Base-by-base conservation (phyloP, 1,140 invertebrate species). In the Hermetia illucens region DNA sequence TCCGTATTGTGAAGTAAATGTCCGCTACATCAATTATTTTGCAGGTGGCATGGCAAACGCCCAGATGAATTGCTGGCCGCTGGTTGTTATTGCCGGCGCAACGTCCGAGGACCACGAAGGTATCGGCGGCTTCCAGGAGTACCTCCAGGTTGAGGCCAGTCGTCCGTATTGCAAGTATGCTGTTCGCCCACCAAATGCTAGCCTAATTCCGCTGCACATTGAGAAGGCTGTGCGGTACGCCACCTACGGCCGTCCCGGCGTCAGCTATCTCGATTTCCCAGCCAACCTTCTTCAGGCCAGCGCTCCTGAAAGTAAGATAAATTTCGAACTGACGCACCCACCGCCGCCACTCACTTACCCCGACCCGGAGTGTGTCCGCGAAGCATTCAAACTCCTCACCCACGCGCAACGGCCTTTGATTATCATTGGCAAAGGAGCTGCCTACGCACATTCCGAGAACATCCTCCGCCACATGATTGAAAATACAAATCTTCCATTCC, bases 81-180 rank as follows among this genome's bases (percentile, higher is more conserved):
- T 96, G 24, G 51, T 97, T 32, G 84, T 95, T 0, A 75, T 97
- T 45, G 90, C 84, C 34, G 92, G 93, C 10, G 83, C 91, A 3
- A 86, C 84, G 52, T 79, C 90, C 30, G 66, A 80, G 53, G 85
- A 92, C 58, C 90, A 94, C 53, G 91, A 96, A 62, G 84, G 80
- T 5, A 81, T 90, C 48, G 92, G 91, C 31, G 91, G 88, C 5
- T 97, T 97, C 58, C 92, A 97, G 64, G 92, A 97, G 63, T 95
- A 79, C 63, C 76, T 79, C 2, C 90, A 93, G 64, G 86, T 95
- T 18, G 88, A 93, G 52, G 64, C 82, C 0, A 76, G 77, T 40
- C 69, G 85, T 33, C 70, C 78, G 3, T 93, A 85, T 54, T 85
- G 84, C 55, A 97, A 97, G 68, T 94, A 92, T 58, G 69, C 85